phyloP scores from a whole-genome alignment of 2,113 vertebrate genomes.

The Amazona vittata region DNA sequence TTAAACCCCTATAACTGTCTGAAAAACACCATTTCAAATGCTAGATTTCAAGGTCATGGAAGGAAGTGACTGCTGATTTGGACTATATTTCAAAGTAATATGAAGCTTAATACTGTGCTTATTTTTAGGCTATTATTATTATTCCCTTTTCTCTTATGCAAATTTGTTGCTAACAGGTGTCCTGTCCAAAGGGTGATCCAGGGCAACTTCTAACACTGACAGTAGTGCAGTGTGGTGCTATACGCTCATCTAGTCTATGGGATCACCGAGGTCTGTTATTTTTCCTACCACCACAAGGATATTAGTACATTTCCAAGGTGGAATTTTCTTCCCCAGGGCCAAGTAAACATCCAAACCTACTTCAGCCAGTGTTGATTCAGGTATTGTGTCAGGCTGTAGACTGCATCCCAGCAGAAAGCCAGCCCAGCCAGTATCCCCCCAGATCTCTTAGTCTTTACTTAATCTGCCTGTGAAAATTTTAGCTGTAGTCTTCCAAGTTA shows the following conservation, averaged over 20 bases:
- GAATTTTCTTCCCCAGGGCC: background rate
- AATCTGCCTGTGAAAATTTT: background rate
- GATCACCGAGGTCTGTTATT: background rate
- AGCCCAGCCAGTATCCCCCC: background rate
- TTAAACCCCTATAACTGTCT: background rate
- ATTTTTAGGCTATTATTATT: background rate
- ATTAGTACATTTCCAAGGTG: background rate
- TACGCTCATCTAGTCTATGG: background rate
- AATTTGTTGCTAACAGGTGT: background rate
- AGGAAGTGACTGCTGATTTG: background rate
- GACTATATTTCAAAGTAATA: background rate
- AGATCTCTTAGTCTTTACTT: background rate
- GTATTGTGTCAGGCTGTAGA: background rate
- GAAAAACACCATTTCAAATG: background rate
- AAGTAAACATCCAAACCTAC: background rate
- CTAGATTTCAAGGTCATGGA: background rate
- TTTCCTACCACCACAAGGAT: background rate
- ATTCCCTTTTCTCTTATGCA: background rate
- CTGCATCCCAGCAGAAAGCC: background rate
- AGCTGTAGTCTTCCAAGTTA: background rate
- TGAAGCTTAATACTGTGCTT: background rate
- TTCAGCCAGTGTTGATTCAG: background rate
- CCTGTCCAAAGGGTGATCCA: background rate
- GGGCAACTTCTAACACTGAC: background rate
- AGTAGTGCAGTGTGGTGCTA: accelerated